Evolutionary conservation across 2,797 vertebrate genomes (phyloP).

Genomic region (Distichodus sexfasciatus): DNA sequence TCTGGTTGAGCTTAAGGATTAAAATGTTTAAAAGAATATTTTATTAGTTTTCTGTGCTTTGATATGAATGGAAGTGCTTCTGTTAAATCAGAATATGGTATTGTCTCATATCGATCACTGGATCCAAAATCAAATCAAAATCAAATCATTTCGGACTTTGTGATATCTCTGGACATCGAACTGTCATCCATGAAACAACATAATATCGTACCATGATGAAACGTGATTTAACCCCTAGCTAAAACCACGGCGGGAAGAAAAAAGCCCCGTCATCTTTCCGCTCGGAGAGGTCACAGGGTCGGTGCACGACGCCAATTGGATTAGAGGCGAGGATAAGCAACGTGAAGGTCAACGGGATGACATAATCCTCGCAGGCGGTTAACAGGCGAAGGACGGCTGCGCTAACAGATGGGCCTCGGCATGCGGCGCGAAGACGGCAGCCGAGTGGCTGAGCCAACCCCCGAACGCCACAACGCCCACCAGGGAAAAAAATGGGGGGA

Average conservation of each 20-base stretch:
- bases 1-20: too few species aligned
- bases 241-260: too few species aligned
- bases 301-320: constrained; percentile 30
- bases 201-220: too few species aligned
- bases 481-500: neutral
- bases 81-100: too few species aligned
- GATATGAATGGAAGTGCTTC: too few species aligned
- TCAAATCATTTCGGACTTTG: too few species aligned
- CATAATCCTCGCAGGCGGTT: constrained; percentile 43
- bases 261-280: constrained; percentile 19
- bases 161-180: too few species aligned
- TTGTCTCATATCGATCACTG: too few species aligned
- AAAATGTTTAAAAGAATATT: too few species aligned
- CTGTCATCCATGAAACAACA: neutral
- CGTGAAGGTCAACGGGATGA: constrained; percentile 45
- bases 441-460: neutral
- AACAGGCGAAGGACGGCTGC: constrained; percentile 30
- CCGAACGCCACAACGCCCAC: neutral
- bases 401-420: constrained; percentile 34
- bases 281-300: constrained; percentile 32
- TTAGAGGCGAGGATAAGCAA: constrained; percentile 30
- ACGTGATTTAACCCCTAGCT: too few species aligned
- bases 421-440: constrained; percentile 4
- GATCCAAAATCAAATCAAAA: too few species aligned
- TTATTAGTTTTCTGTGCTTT: too few species aligned